A percentile compares a stretch with the other conserved stretches of the same genome.
Evolutionary conservation across 2,888 invertebrate genomes (phyloP).

Genomic region (Neoitamus cyanurus): DNA sequence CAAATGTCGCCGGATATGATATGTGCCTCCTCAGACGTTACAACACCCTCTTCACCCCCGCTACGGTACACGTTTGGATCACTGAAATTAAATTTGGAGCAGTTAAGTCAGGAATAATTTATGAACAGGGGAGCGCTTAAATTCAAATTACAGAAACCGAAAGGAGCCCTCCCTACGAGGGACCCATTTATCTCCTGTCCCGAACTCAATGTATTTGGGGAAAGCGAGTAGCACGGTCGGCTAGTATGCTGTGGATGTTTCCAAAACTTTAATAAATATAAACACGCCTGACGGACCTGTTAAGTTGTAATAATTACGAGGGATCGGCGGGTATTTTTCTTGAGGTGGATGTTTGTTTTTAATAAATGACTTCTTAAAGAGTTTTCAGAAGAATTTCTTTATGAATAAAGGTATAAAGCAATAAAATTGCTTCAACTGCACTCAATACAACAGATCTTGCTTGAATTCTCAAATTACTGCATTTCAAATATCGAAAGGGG

Average conservation of each 20-base stretch:
- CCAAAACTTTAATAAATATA: not conserved
- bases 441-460: too few species aligned
- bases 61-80: not conserved
- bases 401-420: too few species aligned
- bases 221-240: not conserved
- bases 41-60: not conserved
- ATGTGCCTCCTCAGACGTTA: not conserved
- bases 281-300: not conserved
- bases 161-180: slow-evolving; percentile 5
- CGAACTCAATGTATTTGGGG: not conserved
- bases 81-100: slow-evolving; percentile 48
- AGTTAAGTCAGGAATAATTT: slow-evolving; percentile 49
- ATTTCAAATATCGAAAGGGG: too few species aligned
- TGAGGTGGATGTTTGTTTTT: not conserved
- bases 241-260: not conserved
- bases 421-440: too few species aligned
- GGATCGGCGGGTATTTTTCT: not conserved
- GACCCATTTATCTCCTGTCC: not conserved
- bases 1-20: slow-evolving; percentile 12
- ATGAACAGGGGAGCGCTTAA: slow-evolving; percentile 43
- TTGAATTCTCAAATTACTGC: too few species aligned
- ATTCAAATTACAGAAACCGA: slow-evolving; percentile 44
- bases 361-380: not conserved
- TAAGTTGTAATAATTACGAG: not conserved
- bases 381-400: not conserved